phyloP scores from a whole-genome alignment of 2,888 invertebrate genomes.

The Lobophora halterata region DNA sequence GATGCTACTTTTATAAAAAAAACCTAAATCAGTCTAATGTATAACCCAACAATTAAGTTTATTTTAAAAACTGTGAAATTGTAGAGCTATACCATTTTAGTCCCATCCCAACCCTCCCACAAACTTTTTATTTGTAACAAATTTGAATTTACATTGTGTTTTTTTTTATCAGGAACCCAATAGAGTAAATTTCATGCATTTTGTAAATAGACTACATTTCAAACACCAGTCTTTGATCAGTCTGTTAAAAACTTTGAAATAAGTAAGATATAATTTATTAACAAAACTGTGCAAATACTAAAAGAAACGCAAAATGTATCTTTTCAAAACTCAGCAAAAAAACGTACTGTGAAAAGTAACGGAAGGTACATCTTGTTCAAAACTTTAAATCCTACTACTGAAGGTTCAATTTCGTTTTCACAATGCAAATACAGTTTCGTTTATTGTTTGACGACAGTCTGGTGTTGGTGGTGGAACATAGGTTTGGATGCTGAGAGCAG shows the following conservation, averaged over 20 bases:
- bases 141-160: constrained; percentile 10
- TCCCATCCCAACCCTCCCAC: constrained; percentile 9
- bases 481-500: constrained; percentile 79
- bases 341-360: too few relatives aligned
- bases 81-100: constrained; percentile 14
- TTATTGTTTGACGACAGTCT: constrained; percentile 48
- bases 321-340: too few relatives aligned
- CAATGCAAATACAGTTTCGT: constrained; percentile 1
- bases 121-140: neutral
- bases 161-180: too few relatives aligned
- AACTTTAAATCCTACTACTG: neutral
- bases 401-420: constrained; percentile 1
- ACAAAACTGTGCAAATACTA: too few relatives aligned
- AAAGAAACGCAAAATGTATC: too few relatives aligned
- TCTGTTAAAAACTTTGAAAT: too few relatives aligned
- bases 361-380: constrained; percentile 1
- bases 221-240: too few relatives aligned
- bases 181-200: too few relatives aligned
- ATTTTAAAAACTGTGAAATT: constrained; percentile 7
- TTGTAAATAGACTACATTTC: too few relatives aligned
- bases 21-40: constrained; percentile 12
- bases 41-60: constrained; percentile 13
- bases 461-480: constrained; percentile 60
- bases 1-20: constrained; percentile 20
- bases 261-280: too few relatives aligned